These are phyloP conservation scores for Sternotherus odoratus DNA, from an alignment of 2,797 vertebrate species.

Conservation along the genomic window DNA sequence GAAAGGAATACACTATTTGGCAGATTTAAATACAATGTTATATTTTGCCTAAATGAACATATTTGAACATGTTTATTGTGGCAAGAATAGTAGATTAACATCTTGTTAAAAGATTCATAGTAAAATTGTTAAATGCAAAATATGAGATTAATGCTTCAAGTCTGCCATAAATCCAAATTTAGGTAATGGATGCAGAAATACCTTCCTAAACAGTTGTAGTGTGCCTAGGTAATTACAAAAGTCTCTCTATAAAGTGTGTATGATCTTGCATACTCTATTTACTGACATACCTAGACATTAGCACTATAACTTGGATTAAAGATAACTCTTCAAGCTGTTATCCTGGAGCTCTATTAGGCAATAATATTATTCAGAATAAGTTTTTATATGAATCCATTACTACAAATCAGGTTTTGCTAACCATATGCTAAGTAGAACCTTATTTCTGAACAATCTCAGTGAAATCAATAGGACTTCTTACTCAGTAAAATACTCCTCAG, in stretches of 20 bases:
- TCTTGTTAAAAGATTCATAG: conserved; percentile 40
- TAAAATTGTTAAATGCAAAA: conserved; percentile 38
- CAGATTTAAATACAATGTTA: not conserved
- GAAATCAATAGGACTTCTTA: conserved; percentile 25
- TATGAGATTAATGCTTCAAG: conserved; percentile 13
- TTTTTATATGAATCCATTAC: not conserved
- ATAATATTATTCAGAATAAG: not conserved
- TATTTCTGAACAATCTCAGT: conserved; percentile 12
- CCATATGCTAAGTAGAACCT: not conserved
- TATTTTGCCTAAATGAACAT: not conserved
- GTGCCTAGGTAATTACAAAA: not conserved
- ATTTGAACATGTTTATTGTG: conserved; percentile 27
- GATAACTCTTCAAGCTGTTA: not conserved
- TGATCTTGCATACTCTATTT: not conserved
- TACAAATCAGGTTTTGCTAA: not conserved
- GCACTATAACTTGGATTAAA: not conserved
- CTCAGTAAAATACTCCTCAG: conserved; percentile 14
- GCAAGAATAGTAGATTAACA: conserved; percentile 43
- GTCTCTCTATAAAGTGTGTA: not conserved
- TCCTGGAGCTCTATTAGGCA: not conserved
- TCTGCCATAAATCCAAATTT: conserved; percentile 22
- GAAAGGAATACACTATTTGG: not conserved
- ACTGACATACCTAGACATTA: not conserved
- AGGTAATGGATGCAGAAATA: not conserved
- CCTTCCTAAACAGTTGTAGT: not conserved